Base-by-base conservation (phyloP, 2,888 invertebrate genomes). In the Coelogynopora nodosa region DNA sequence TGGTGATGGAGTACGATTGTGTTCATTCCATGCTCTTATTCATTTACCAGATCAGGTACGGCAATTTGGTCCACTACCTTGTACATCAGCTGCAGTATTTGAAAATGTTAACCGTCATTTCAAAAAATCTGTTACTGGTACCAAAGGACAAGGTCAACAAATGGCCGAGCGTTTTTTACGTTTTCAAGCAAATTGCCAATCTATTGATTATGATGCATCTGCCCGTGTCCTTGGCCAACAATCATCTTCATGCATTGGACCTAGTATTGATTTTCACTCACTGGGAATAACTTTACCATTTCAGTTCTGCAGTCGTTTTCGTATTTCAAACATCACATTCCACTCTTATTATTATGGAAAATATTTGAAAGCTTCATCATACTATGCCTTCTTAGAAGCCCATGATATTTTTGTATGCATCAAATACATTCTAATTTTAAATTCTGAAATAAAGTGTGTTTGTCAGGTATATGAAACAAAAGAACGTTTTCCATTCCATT, bases 161-260 rank as follows among this genome's bases (percentile, higher is more conserved):
- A 74, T 74, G 74, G 74, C 74, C 5, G 74, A 74, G 27, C 74
- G 74, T 23, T 74, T 74, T 23, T 23, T 26, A 2, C 74, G 74
- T 74, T 74, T 13, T 74, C 74, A 74, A n/a, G n/a, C n/a, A n/a
- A n/a, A n/a, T n/a, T n/a, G n/a, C n/a, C n/a, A n/a, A n/a, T n/a
- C n/a, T n/a, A n/a, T n/a, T n/a, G n/a, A n/a, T n/a, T n/a, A n/a
- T n/a, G n/a, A n/a, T n/a, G n/a, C n/a, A n/a, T n/a, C n/a, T n/a
- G n/a, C n/a, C n/a, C n/a, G n/a, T n/a, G n/a, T n/a, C n/a, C n/a
- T n/a, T n/a, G n/a, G n/a, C n/a, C n/a, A n/a, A n/a, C n/a, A n/a
- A n/a, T n/a, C n/a, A n/a, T n/a, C 74, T 74, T 74, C 74, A 13
- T 23, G 10, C 74, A 74, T 74, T 74, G 74, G 74, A 74, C 74